A percentile compares a stretch with the other conserved stretches of the same genome.
Evolutionary conservation across 2,113 vertebrate genomes (phyloP).

Genomic region (Clupea harengus): DNA sequence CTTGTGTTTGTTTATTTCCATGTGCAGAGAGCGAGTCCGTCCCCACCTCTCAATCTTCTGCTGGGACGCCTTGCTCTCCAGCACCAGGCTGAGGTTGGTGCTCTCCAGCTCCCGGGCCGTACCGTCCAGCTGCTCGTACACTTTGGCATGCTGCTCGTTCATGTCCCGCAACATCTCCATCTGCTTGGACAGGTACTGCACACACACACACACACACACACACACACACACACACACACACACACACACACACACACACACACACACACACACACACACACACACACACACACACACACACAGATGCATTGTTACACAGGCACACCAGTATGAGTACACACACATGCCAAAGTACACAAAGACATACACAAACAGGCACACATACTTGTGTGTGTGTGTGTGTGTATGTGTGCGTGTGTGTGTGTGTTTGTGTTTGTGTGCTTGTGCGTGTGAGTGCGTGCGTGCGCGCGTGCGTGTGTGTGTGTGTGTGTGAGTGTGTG

Average conservation of each 20-base stretch:
- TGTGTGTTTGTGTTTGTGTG: not conserved
- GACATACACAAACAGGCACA: not conserved
- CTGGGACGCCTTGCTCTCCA: conserved; percentile 93
- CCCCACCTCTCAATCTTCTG: conserved; percentile 92
- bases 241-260: not conserved
- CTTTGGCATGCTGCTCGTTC: conserved; percentile 96
- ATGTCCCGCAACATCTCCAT: conserved; percentile 89
- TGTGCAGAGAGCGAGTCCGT: not conserved
- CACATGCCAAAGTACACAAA: not conserved
- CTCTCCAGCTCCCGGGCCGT: conserved; percentile 91
- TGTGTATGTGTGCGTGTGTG: too few species aligned
- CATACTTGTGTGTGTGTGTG: not conserved
- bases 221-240: not conserved
- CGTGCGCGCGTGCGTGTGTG: not conserved
- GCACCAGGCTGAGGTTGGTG: conserved; percentile 89
- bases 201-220: conserved; percentile 13
- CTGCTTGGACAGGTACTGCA: conserved; percentile 92
- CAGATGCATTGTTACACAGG: not conserved
- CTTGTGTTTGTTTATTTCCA: too few species aligned
- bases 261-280: not conserved
- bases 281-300: not conserved
- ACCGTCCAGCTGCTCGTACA: conserved; percentile 95
- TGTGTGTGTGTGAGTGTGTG: conserved; percentile 4
- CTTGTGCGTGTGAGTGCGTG: not conserved
- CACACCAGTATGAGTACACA: not conserved